These are phyloP conservation scores for Plagodis dolabraria DNA, from an alignment of 2,888 invertebrate genomes.

Conservation along the genomic window DNA sequence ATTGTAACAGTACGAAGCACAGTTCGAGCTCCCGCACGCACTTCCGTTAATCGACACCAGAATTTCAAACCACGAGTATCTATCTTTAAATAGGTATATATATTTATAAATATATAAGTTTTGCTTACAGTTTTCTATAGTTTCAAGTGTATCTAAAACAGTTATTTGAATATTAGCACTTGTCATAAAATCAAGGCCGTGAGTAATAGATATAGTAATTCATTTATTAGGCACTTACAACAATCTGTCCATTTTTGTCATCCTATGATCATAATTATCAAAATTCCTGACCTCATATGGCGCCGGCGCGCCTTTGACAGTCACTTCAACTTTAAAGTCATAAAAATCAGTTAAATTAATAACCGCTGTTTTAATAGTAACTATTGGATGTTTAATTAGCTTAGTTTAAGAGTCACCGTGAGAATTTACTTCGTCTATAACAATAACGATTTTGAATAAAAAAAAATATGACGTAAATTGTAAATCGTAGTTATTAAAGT, in stretches of 20 bases:
- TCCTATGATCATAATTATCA: slow-evolving; percentile 8
- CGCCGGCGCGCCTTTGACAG: slow-evolving; percentile 25
- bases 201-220: background rate
- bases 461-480: slow-evolving; percentile 39
- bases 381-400: slow-evolving; percentile 54
- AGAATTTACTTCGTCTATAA: slow-evolving; percentile 59
- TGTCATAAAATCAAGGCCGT: too few species aligned
- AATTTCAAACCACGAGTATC: background rate
- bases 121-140: too few species aligned
- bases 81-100: background rate
- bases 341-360: slow-evolving; percentile 57
- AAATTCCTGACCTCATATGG: slow-evolving; percentile 32
- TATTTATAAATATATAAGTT: too few species aligned
- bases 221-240: background rate
- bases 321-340: slow-evolving; percentile 31
- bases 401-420: slow-evolving; percentile 53
- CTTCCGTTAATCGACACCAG: slow-evolving; percentile 26
- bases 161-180: too few species aligned
- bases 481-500: slow-evolving; percentile 44
- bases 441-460: slow-evolving; percentile 55
- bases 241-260: slow-evolving; percentile 1
- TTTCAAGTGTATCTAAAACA: too few species aligned
- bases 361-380: slow-evolving; percentile 51
- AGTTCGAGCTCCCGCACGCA: slow-evolving; percentile 22
- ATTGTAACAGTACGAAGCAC: slow-evolving; percentile 4